A percentile compares a stretch with the other conserved stretches of the same genome.
These are phyloP conservation scores for Daubentonia madagascariensis DNA, from an alignment of 2,113 vertebrate species.

Conservation along the genomic window DNA sequence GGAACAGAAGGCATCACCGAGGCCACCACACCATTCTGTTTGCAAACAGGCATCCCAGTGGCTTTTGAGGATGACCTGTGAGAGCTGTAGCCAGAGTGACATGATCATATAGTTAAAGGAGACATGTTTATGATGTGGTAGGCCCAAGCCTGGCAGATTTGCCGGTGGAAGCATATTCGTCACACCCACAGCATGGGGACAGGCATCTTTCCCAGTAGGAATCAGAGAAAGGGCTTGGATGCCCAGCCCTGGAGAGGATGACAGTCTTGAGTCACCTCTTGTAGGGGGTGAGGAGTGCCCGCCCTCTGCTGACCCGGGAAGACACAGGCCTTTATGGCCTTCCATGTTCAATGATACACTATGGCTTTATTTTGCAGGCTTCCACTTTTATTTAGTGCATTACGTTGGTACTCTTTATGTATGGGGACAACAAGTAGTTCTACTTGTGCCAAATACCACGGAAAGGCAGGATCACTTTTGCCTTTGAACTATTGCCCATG, in stretches of 20 bases:
- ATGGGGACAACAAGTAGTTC: background rate
- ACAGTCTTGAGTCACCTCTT: background rate
- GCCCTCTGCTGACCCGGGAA: background rate
- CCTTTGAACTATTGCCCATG: background rate
- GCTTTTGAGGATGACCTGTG: background rate
- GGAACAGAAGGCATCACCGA: background rate
- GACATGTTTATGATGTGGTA: background rate
- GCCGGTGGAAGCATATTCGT: background rate
- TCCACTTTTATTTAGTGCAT: background rate
- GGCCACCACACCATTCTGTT: background rate
- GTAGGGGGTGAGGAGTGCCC: background rate
- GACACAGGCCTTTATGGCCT: background rate
- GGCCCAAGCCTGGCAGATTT: background rate
- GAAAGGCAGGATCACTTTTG: background rate
- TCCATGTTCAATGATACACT: fast-evolving
- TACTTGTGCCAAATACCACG: background rate
- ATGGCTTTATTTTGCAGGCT: background rate
- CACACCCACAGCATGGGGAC: fast-evolving
- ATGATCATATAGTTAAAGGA: background rate
- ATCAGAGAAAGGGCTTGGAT: background rate
- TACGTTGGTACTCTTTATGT: background rate
- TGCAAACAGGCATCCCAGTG: background rate
- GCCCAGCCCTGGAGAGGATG: too few relatives aligned
- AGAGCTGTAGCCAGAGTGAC: background rate
- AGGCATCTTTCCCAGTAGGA: background rate